Evolutionary conservation across 1,140 invertebrate species (phyloP), one percentile per base, ranked within the genome.

Genomic region (Lepidurus packardi): DNA sequence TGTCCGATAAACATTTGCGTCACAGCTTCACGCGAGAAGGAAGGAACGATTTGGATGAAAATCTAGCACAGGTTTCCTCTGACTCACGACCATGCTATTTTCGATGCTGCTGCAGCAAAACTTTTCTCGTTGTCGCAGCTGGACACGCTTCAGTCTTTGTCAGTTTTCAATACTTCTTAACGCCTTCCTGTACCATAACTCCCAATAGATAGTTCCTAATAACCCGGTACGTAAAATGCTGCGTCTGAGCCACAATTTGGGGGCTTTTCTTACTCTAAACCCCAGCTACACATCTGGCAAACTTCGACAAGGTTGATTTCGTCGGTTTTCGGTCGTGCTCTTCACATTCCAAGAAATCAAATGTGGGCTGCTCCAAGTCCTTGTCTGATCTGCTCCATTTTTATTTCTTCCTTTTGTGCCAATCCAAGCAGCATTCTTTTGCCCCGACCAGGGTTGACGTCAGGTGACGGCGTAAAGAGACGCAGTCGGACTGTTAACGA

Each of bases 61-160:
- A 65, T 65, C 53, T 65, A 65, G 53, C 53, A 21, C 53, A 65
- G 53, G 53, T 65, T 65, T 65, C 53, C 53, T 65, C 53, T 65
- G 53, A 65, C 53, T 65, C 53, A 65, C 21, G 53, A 65, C 53
- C 53, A 65, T 65, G 53, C 53, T 65, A 65, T 65, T 65, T 65
- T 65, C 53, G 53, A 65, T 65, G 16, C 53, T 65, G 53, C 53
- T 65, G 21, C 53, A 7, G 53, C 53, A 65, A 65, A 65, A 65
- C 16, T 0, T n/a, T 13, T 65, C 53, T 65, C 34, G 34, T 34
- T 34, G 34, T 65, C 21, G 53, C n/a, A 65, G 8, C 53, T 65
- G 53, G 53, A 65, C 53, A n/a, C 53, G 21, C n/a, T 65, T 65
- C 13, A 65, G 53, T n/a, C 53, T 65, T 16, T 11, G 16, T 65